Evolutionary conservation across 2,113 vertebrate species (phyloP).

Genomic region (Megaptera novaeangliae): DNA sequence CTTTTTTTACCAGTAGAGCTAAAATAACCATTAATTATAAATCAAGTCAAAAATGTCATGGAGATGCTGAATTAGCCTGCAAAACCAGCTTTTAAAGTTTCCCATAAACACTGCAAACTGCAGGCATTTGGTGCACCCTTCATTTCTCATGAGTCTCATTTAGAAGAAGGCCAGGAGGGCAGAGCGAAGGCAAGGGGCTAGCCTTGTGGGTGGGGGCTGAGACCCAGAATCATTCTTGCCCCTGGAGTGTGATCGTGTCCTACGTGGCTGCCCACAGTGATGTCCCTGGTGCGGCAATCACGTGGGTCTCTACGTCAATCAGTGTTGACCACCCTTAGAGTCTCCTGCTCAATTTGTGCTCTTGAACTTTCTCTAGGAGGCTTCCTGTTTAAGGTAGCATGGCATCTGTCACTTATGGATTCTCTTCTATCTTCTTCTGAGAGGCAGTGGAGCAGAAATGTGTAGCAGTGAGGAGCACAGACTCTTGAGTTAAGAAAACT

Average conservation of each 20-base stretch:
- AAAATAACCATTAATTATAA: slow-evolving; percentile 75
- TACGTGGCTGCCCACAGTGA: background rate
- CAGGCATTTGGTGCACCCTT: slow-evolving; percentile 51
- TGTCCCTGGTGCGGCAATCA: too few species aligned
- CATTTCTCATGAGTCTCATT: slow-evolving; percentile 42
- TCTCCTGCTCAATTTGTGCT: background rate
- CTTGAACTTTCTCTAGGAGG: background rate
- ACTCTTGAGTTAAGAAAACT: background rate
- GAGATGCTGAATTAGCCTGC: slow-evolving; percentile 74
- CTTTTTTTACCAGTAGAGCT: slow-evolving; percentile 70
- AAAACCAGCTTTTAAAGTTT: slow-evolving; percentile 70
- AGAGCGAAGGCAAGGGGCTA: rapidly evolving
- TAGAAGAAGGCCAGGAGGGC: background rate
- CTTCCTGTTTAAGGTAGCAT: background rate
- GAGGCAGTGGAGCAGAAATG: background rate
- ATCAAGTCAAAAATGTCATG: slow-evolving; percentile 76
- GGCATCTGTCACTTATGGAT: too few species aligned
- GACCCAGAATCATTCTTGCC: background rate
- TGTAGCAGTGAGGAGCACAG: background rate
- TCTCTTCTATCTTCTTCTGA: background rate
- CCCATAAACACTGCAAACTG: slow-evolving; percentile 56
- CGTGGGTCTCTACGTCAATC: rapidly evolving
- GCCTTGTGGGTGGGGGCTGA: background rate
- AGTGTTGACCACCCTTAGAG: background rate
- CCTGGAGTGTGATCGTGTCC: background rate